Evolutionary conservation across 2,113 vertebrate species (phyloP), one percentile per base, ranked within the genome.

Genomic region (Corythaeola cristata): DNA sequence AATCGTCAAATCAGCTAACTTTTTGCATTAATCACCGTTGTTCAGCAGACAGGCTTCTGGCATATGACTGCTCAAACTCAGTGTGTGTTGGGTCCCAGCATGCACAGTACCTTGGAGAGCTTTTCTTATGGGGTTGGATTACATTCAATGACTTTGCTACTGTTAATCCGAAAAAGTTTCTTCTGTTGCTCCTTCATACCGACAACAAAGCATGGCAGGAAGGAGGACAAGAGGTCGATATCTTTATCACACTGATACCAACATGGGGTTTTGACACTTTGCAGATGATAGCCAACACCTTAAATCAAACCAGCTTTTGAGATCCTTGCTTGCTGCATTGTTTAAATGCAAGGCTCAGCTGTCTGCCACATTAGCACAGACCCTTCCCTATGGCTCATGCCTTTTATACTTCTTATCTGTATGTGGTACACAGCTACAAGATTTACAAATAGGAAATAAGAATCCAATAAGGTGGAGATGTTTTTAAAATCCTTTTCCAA

Each of bases 1-100:
- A 74, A 64, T 58, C 12, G 15, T 79, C 77, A 93, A 41, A 89
- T 72, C 71, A 28, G 44, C 68, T 83, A 90, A 81, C 33, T 33
- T 77, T 88, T 78, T 64, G 55, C 73, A 89, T 82, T 94, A 83
- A 95, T 96, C 84, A 89, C 41, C 90, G 88, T 52, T 88, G 67
- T 58, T 62, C 53, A 80, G 26, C 77, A 66, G 80, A 49, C 33
- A 97, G 67, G 14, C 39, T 64, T 66, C 67, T 76, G 71, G 44
- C 35, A 19, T 30, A 80, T 10, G 62, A 28, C 41, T 74, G 8
- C 72, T 68, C 63, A 69, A 33, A 41, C 45, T 44, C 50, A 11
- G 33, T 17, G 7, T 17, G 7, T 45, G 67, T 18, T 74, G 53
- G 33, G 72, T 56, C 12, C 24, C 77, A 90, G 55, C 15, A 75